Conservation (phyloP, 1,140 invertebrate species). For the Venturia canescens region DNA sequence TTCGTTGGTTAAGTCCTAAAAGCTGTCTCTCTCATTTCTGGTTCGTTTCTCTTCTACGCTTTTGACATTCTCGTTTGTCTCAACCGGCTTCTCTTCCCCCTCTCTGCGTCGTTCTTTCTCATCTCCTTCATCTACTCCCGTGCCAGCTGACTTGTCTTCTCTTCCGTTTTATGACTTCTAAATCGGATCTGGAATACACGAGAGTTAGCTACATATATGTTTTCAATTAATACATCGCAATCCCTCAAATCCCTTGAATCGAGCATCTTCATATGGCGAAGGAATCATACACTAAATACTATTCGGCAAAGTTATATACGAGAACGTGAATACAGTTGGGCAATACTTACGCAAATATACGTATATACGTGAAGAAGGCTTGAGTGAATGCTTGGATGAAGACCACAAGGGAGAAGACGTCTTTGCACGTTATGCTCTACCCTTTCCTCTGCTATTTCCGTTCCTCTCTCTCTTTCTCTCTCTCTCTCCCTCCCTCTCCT, state of each 20-base stretch:
- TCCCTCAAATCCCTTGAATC: too few species aligned
- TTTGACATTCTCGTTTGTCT: not conserved
- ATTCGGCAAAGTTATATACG: conserved; percentile 14
- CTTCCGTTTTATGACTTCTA: conserved; percentile 3
- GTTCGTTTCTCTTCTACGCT: not conserved
- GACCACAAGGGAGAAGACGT: conserved; percentile 19
- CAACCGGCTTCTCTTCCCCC: not conserved
- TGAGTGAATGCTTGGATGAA: conserved; percentile 7
- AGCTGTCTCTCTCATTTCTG: conserved; percentile 21
- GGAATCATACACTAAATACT: not conserved
- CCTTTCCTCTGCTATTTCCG: conserved; percentile 9
- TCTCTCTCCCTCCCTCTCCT: not conserved
- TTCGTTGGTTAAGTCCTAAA: conserved; percentile 8
- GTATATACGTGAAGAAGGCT: not conserved
- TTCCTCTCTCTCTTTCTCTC: conserved; percentile 1
- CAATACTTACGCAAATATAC: not conserved
- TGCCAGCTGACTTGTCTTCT: not conserved
- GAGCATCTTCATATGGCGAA: not conserved
- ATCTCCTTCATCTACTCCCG: not conserved
- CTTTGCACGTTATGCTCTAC: conserved; percentile 12
- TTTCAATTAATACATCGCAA: too few species aligned
- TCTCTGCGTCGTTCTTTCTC: not conserved
- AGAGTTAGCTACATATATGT: too few species aligned
- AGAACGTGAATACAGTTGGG: conserved; percentile 9
- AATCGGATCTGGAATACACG: not conserved